Evolutionary conservation across 2,888 invertebrate species (phyloP), one percentile per base, ranked within the genome.

Genomic region (Eumerus sabulonum): DNA sequence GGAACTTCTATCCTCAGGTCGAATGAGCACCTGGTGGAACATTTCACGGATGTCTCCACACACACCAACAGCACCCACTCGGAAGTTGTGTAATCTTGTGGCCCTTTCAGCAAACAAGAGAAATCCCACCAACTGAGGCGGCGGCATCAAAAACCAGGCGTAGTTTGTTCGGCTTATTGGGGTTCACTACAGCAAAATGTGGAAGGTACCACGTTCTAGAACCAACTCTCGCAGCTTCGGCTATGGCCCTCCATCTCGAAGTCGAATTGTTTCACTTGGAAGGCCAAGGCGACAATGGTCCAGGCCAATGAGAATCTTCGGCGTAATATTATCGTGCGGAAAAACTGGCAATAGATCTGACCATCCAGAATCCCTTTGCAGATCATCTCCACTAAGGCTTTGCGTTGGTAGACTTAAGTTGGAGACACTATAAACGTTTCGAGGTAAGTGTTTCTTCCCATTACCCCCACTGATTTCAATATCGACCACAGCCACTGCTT

Each of bases 141-240:
- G 77, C 82, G 18, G 68, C 81, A 53, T 76, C 76, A 40, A 81
- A 77, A 9, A 81, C 81, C 38, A 82, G 17, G 19, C 68, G 66
- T 9, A 81, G 9, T 45, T 73, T 76, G 9, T 35, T 54, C 40
- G 79, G 79, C 11, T 67, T 74, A 7, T 71, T 71, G 16, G 57
- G 67, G 27, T 77, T 81, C 13, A 19, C 27, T 1, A 70, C 73
- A 1, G 51, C 66, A 17, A 74, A 84, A 56, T 84, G 83, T 7
- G 84, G 84, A 4, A 84, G 44, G 57, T 84, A 85, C 84, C 84
- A 84, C 2, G 66, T 81, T n/a, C 45, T 9, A 16, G 54, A 44
- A 13, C 51, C 27, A 11, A 17, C 13, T 11, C 18, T 51, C 0
- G 19, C 14, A 5, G 48, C 47, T 18, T 66, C 48, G 19, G 47